phyloP scores from a whole-genome alignment of 2,888 invertebrate genomes.

The Agrochola circellaris region DNA sequence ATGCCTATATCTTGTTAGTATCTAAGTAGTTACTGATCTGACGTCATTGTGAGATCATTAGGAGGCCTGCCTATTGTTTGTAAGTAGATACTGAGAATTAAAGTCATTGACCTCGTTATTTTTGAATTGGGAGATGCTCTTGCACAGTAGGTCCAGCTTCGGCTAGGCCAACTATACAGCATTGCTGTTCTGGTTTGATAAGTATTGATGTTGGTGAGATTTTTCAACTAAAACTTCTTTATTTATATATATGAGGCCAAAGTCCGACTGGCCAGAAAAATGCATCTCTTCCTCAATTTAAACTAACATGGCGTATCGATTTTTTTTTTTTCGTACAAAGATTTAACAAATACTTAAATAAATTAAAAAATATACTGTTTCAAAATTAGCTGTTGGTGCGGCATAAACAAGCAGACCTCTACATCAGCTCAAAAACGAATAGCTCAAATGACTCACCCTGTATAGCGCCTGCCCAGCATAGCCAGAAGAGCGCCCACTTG shows the following conservation, averaged over 20 bases:
- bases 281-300: neutral
- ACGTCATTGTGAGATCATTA: slow-evolving; percentile 3
- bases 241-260: neutral
- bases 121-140: neutral
- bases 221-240: neutral
- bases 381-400: neutral
- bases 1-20: neutral
- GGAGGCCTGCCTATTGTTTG: neutral
- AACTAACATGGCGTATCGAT: too few relatives aligned
- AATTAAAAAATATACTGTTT: neutral
- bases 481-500: slow-evolving; percentile 95
- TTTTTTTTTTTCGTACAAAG: too few relatives aligned
- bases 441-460: slow-evolving; percentile 90
- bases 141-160: neutral
- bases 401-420: neutral
- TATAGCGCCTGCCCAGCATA: slow-evolving; percentile 95
- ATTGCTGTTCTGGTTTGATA: neutral
- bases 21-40: neutral
- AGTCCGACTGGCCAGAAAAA: neutral
- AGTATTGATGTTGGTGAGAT: neutral
- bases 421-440: neutral
- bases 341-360: too few relatives aligned
- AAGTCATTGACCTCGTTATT: neutral
- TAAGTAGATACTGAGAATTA: neutral
- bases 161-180: neutral